Evolutionary conservation across 2,113 vertebrate genomes (phyloP).

Genomic region (Austrofundulus limnaeus): DNA sequence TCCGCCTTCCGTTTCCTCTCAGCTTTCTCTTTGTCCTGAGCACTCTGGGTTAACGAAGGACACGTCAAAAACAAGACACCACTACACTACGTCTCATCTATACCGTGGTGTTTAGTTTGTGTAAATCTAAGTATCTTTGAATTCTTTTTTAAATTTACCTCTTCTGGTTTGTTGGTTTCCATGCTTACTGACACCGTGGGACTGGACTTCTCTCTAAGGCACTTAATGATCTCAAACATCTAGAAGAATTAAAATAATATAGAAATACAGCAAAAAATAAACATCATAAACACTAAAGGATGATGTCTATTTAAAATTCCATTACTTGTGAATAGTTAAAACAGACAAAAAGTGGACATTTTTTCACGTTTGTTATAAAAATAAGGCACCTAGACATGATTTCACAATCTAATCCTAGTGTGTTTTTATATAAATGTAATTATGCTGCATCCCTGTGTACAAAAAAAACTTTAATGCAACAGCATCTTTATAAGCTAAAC

Average conservation of each 20-base stretch:
- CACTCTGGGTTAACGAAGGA: constrained; percentile 72
- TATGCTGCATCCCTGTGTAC: too few relatives aligned
- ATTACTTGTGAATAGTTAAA: background rate
- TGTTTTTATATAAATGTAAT: too few relatives aligned
- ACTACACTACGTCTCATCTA: background rate
- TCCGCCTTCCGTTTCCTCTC: constrained; percentile 96
- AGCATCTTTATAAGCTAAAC: too few relatives aligned
- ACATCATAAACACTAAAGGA: too few relatives aligned
- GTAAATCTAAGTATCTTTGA: background rate
- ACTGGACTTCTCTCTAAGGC: constrained; percentile 90
- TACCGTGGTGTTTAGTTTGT: background rate
- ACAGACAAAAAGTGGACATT: background rate
- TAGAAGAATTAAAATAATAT: constrained; percentile 49
- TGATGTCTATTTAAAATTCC: too few relatives aligned
- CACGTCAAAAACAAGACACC: background rate
- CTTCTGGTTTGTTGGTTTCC: constrained; percentile 84
- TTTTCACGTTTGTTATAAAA: too few relatives aligned
- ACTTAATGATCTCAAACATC: constrained; percentile 96
- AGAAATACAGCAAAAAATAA: background rate
- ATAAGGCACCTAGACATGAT: too few relatives aligned
- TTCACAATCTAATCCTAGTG: too few relatives aligned
- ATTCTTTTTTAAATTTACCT: constrained; percentile 78
- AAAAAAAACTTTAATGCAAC: too few relatives aligned
- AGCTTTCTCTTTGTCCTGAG: constrained; percentile 94
- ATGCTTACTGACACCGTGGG: constrained; percentile 78